phyloP scores from a whole-genome alignment of 2,113 vertebrate species.

The Hippocampus mohnikei region DNA sequence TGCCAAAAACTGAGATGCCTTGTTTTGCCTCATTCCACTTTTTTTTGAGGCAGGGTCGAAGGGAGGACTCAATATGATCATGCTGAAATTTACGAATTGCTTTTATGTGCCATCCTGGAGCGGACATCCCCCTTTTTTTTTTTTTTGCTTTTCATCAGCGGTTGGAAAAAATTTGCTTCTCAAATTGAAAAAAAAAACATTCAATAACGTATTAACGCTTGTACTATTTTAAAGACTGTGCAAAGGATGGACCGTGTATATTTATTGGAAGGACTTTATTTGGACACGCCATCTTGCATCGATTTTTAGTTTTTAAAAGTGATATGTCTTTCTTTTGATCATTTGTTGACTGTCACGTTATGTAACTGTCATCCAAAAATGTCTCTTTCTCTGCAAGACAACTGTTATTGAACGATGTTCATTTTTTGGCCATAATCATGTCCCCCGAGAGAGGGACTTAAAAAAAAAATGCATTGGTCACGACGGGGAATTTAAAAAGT shows the following conservation, averaged over 20 bases:
- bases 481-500: slow-evolving; percentile 12
- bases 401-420: too few species aligned
- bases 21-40: slow-evolving; percentile 29
- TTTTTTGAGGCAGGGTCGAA: too few species aligned
- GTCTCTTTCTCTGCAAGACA: neutral
- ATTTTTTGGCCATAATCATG: neutral
- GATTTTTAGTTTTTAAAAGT: slow-evolving; percentile 21
- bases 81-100: slow-evolving; percentile 15
- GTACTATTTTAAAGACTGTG: slow-evolving; percentile 4
- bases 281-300: slow-evolving; percentile 38
- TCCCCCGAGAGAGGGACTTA: neutral
- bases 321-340: neutral
- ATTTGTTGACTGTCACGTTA: neutral
- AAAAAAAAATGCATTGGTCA: neutral
- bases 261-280: slow-evolving; percentile 48
- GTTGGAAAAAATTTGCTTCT: slow-evolving; percentile 27
- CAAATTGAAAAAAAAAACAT: slow-evolving; percentile 24
- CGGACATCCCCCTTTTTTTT: slow-evolving; percentile 38
- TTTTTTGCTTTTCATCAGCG: slow-evolving; percentile 27
- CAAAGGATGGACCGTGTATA: slow-evolving; percentile 42
- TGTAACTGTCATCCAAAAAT: neutral
- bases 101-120: neutral
- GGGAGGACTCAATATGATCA: slow-evolving; percentile 13
- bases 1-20: slow-evolving; percentile 72
- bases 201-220: slow-evolving; percentile 20